Base-by-base conservation (phyloP, 2,888 invertebrate genomes). In the Drosophila setosimentum region DNA sequence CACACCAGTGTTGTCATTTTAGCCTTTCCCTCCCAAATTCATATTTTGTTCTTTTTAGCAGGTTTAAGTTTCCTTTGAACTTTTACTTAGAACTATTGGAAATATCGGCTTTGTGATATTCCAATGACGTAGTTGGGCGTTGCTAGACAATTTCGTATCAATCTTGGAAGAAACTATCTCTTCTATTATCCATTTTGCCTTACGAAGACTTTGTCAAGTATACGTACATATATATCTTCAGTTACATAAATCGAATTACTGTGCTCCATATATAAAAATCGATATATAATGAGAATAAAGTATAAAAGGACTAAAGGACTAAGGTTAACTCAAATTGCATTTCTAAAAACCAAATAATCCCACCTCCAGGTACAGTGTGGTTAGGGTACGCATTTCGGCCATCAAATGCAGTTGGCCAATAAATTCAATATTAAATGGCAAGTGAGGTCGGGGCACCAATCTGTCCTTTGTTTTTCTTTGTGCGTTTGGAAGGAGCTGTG, bases 341-440 rank as follows among this genome's bases (percentile, higher is more conserved):
- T 33, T 21, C 29, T 21, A 42, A 48, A n/a, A n/a, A 10, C 18
- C 6, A 48, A 53, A 53, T 33, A 3, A 1, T 8, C 18, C 48
- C 57, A 16, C 7, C 27, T 21, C 13, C 30, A 18, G 2, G 51
- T 53, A 27, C 42, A 76, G 68, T 60, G 42, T 13, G 21, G 45
- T 7, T 24, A 16, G 50, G 35, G 72, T 69, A 69, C 72, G 64
- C 72, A 75, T 78, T 16, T 70, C 67, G 57, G 60, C 24, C 80
- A 77, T 80, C 77, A 83, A 80, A 63, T 68, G 78, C 81, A 83
- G 71, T 62, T 63, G 61, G 61, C 66, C 68, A 75, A 81, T 83
- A 81, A 83, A 83, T 82, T 78, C 80, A 82, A 80, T 82, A 82
- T 78, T 83, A 72, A 80, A 80, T 76, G 68, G 70, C 50, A 68